phyloP scores from a whole-genome alignment of 2,113 vertebrate genomes.

The Prunella himalayana region DNA sequence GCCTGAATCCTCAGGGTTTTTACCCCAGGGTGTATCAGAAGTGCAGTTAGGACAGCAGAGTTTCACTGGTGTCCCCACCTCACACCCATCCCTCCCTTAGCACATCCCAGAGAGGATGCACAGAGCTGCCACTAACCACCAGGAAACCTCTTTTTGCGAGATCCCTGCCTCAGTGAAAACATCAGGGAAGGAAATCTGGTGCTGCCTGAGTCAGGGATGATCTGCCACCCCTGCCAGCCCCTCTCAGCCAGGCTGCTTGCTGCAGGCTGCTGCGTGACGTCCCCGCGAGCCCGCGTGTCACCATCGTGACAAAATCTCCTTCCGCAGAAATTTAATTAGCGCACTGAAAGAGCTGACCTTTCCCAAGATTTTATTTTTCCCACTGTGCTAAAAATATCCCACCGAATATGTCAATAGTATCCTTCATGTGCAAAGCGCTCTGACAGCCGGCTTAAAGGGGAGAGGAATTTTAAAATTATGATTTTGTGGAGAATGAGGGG shows the following conservation, averaged over 20 bases:
- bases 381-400: conserved; percentile 71
- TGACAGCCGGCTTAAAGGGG: neutral
- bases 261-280: neutral
- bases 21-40: too few species aligned
- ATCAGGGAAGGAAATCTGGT: neutral
- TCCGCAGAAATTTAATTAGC: conserved; percentile 74
- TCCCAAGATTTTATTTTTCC: conserved; percentile 68
- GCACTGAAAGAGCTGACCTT: conserved; percentile 71
- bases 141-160: neutral
- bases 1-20: rapidly evolving
- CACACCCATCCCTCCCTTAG: rapidly evolving
- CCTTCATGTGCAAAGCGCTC: conserved; percentile 30
- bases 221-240: neutral
- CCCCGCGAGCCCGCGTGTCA: conserved; percentile 1
- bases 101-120: rapidly evolving
- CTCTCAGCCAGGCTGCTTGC: neutral
- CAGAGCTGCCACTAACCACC: rapidly evolving
- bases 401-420: conserved; percentile 63
- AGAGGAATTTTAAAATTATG: neutral
- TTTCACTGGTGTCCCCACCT: neutral
- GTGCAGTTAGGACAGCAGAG: rapidly evolving
- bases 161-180: neutral
- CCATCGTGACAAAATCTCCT: conserved; percentile 67
- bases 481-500: neutral
- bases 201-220: neutral